These are phyloP conservation scores for Pygoscelis antarcticus DNA, from an alignment of 2,113 vertebrate species.

Conservation along the genomic window DNA sequence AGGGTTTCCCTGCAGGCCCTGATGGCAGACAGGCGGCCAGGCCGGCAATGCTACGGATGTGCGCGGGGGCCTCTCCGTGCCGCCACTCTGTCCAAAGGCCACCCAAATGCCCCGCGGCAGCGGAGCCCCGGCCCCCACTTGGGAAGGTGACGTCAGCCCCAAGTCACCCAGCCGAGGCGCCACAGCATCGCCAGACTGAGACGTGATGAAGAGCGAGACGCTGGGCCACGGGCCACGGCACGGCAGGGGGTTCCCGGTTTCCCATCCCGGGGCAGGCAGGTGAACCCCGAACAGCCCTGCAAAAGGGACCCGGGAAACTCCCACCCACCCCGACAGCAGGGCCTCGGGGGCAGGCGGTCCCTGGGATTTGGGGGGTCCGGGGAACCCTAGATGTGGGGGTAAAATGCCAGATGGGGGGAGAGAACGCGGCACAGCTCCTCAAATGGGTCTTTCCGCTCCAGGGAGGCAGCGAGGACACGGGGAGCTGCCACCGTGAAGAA, in stretches of 20 bases:
- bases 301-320: neutral
- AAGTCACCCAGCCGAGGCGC: neutral
- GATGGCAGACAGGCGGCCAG: neutral
- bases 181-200: neutral
- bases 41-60: fast-evolving
- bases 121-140: fast-evolving
- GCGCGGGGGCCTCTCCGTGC: too few species aligned
- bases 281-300: neutral
- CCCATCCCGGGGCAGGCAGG: neutral
- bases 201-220: fast-evolving
- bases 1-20: neutral
- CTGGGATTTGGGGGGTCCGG: neutral
- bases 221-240: neutral
- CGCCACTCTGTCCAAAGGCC: neutral
- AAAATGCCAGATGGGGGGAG: neutral
- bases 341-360: fast-evolving
- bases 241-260: fast-evolving
- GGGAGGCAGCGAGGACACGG: fast-evolving
- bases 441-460: fast-evolving
- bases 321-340: too few species aligned
- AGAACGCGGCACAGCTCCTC: neutral
- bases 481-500: neutral
- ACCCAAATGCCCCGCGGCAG: fast-evolving
- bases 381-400: neutral
- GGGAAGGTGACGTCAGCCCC: neutral